These are phyloP conservation scores for Enteromius paludinosus DNA, from an alignment of 2,797 vertebrate species.

Conservation along the genomic window DNA sequence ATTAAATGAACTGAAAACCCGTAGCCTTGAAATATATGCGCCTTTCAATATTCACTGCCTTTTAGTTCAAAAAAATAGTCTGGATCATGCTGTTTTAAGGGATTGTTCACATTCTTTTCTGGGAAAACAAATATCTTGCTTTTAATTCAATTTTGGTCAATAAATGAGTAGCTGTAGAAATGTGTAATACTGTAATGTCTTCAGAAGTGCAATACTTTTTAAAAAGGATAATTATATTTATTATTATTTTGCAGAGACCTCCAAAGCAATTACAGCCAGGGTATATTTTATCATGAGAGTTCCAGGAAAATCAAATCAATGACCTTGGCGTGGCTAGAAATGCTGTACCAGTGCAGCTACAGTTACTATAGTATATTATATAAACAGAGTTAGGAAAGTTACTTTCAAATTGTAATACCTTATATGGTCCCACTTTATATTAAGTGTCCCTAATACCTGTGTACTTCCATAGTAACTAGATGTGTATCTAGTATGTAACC, in stretches of 20 bases:
- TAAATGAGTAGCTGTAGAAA: background rate
- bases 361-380: background rate
- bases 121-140: background rate
- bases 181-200: too few species aligned
- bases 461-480: too few species aligned
- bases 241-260: background rate
- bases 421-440: too few species aligned
- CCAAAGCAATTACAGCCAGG: background rate
- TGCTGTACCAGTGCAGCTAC: background rate
- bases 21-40: conserved; percentile 14
- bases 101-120: background rate
- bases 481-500: too few species aligned
- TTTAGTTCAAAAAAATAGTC: background rate
- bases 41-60: background rate
- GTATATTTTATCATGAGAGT: background rate
- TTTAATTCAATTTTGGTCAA: background rate
- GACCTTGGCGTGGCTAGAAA: background rate
- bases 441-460: too few species aligned
- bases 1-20: conserved; percentile 5
- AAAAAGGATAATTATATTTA: background rate
- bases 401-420: too few species aligned
- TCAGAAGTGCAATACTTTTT: background rate
- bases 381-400: too few species aligned
- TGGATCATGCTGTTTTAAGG: background rate
- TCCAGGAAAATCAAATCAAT: background rate